These are phyloP conservation scores for Mythimna albipuncta DNA, from an alignment of 2,888 invertebrate genomes.

Conservation along the genomic window DNA sequence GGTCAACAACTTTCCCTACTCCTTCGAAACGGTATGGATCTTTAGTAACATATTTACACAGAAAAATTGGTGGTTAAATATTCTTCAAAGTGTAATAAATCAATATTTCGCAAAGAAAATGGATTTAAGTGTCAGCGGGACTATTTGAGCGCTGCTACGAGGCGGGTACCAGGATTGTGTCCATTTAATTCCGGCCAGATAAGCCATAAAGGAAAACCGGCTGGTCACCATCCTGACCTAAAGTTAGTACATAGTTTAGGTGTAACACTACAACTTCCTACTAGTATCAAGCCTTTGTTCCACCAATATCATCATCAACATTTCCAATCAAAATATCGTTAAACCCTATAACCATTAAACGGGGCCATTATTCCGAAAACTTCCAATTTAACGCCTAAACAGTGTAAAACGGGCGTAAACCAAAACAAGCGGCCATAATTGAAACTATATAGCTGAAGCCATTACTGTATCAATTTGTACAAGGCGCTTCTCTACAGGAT, in stretches of 20 bases:
- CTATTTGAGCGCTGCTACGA: too few species aligned
- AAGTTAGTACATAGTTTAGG: neutral
- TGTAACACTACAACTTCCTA: neutral
- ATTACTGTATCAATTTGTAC: constrained; percentile 44
- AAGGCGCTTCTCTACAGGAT: constrained; percentile 37
- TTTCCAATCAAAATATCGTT: constrained; percentile 40
- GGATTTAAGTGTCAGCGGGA: too few species aligned
- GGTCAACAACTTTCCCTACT: too few species aligned
- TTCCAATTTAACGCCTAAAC: constrained; percentile 38
- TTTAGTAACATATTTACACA: too few species aligned
- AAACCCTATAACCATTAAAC: constrained; percentile 26
- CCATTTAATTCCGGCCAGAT: too few species aligned
- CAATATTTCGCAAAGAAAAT: too few species aligned
- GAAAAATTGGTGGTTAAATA: too few species aligned
- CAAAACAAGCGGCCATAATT: constrained; percentile 33
- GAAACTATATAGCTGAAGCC: constrained; percentile 35
- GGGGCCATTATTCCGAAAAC: constrained; percentile 35
- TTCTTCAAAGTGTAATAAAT: too few species aligned
- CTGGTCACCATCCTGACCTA: too few species aligned
- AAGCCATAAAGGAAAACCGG: too few species aligned
- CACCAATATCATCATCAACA: constrained; percentile 5
- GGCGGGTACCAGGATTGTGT: too few species aligned
- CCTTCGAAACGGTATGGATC: too few species aligned
- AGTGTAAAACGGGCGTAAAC: constrained; percentile 34
- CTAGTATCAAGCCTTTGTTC: neutral